Evolutionary conservation across 2,113 vertebrate species (phyloP).

Genomic region (Osmerus eperlanus): DNA sequence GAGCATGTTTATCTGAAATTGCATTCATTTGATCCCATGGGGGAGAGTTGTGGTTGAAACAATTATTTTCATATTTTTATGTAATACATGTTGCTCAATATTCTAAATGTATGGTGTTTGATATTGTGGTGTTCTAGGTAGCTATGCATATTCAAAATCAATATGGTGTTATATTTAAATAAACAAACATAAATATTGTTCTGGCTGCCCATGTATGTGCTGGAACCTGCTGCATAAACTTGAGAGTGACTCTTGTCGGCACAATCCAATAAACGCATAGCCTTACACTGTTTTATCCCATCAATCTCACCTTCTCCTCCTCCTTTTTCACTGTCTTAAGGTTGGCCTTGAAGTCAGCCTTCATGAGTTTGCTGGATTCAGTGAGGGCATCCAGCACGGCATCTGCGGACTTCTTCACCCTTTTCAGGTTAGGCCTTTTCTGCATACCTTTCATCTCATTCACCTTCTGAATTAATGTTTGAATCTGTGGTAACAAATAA

Average conservation of each 20-base stretch:
- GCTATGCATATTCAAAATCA: no score
- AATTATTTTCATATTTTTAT: no score
- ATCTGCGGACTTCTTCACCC: conserved; percentile 74
- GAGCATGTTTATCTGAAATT: not conserved
- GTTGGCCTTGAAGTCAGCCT: conserved; percentile 73
- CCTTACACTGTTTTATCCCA: not conserved
- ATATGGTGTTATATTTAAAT: no score
- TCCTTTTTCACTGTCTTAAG: conserved; percentile 80
- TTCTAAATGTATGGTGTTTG: no score
- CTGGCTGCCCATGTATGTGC: no score
- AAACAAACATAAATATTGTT: no score
- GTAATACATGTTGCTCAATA: no score
- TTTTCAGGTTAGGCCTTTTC: conserved; percentile 71
- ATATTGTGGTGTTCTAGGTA: no score
- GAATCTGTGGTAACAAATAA: conserved; percentile 56
- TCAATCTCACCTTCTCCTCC: conserved; percentile 69
- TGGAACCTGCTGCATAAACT: no score
- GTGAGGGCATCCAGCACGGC: conserved; percentile 66
- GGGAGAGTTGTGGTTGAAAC: no score
- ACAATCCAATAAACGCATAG: no score
- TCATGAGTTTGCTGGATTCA: conserved; percentile 63
- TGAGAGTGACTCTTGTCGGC: not conserved
- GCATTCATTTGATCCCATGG: not conserved
- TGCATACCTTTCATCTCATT: conserved; percentile 68
- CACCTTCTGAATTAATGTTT: conserved; percentile 65